Evolutionary conservation across 1,140 invertebrate species (phyloP).

Genomic region (Tetragnatha versicolor): DNA sequence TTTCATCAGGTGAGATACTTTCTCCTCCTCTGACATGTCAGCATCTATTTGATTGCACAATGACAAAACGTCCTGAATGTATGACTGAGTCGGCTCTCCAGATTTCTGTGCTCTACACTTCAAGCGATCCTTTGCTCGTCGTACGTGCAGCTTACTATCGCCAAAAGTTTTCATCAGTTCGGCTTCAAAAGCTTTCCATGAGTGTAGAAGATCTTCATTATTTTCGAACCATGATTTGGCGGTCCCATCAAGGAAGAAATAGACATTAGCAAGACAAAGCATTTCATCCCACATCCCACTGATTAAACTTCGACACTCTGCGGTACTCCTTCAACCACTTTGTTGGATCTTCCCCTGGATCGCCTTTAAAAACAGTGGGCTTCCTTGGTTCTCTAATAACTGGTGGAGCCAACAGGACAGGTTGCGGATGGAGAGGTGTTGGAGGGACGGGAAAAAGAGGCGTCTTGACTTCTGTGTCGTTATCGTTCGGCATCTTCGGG

Average conservation of each 20-base stretch:
- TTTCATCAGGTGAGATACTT: neutral
- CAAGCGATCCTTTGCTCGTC: neutral
- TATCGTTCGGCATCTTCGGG: neutral
- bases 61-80: neutral
- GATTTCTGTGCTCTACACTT: neutral
- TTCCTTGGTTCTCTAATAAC: neutral
- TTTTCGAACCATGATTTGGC: neutral
- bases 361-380: neutral
- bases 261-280: neutral
- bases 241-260: constrained; percentile 9
- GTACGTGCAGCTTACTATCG: neutral
- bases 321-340: neutral
- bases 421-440: too few species aligned
- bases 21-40: neutral
- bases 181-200: neutral
- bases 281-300: neutral
- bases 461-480: neutral
- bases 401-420: too few species aligned
- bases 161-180: neutral
- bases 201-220: neutral
- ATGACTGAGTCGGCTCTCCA: neutral
- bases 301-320: neutral
- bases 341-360: neutral
- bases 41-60: neutral
- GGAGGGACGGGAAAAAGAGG: neutral